Conservation (phyloP, 1,140 invertebrate species). For the Pseudobourletiella spinata region DNA sequence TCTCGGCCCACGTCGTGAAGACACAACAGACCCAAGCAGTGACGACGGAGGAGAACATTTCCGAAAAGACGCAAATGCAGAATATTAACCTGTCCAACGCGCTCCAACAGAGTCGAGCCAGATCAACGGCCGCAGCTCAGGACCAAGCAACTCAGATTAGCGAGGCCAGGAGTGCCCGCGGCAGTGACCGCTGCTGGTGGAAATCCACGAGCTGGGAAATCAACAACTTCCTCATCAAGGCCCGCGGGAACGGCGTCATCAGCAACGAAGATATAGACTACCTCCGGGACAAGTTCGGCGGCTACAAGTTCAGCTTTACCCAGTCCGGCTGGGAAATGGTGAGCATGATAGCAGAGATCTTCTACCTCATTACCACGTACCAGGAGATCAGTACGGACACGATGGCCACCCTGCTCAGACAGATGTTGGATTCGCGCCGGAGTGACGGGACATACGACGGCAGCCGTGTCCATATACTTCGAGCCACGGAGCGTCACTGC, state of each 20-base stretch:
- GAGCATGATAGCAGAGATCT: background rate
- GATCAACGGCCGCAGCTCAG: background rate
- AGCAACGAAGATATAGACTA: background rate
- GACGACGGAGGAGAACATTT: background rate
- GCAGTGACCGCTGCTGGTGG: constrained; percentile 3
- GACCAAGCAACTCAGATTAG: background rate
- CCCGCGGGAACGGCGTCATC: background rate
- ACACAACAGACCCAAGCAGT: background rate
- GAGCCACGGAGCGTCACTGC: background rate
- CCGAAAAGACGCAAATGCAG: background rate
- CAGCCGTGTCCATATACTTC: no score
- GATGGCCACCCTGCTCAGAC: no score
- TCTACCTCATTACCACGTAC: no score
- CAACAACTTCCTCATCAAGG: background rate
- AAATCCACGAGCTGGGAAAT: background rate
- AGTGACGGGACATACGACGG: background rate
- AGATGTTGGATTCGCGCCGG: background rate
- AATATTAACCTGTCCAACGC: background rate
- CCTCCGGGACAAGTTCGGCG: background rate
- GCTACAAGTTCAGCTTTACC: background rate
- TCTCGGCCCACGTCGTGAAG: background rate
- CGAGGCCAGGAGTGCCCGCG: background rate
- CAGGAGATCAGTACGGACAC: no score
- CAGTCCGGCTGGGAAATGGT: background rate
- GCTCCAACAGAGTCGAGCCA: background rate